Base-by-base conservation (phyloP, 1,140 invertebrate genomes). In the Chironomus tepperi region DNA sequence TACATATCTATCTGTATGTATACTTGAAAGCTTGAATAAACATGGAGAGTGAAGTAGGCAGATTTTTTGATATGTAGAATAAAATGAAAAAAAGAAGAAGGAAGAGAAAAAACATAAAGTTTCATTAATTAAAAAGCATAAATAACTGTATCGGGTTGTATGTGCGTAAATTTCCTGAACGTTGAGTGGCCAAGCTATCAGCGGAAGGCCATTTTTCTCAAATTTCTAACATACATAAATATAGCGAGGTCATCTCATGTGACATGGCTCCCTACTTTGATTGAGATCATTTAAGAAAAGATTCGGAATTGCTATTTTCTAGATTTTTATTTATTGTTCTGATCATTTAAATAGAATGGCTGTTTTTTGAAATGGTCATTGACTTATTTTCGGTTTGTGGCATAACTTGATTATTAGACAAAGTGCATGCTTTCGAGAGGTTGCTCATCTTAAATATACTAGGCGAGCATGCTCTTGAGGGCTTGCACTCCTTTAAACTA, bases 81-180 rank as follows among this genome's bases (percentile, higher is more conserved):
- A 21, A 16, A 19, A 70, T 9, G 65, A 9, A 21, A 7, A 19
- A 16, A 15, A 70, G 47, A 12, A 57, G 47, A 12, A 57, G 47
- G 3, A 57, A 57, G 47, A 47, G 43, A 57, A 57, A 47, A 70
- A 70, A 70, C 65, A 70, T 70, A 70, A 70, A 70, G n/a, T 70
- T 70, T 70, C 65, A 70, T 70, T 70, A 70, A 70, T 70, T 70
- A 70, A 70, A 70, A 70, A 70, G 65, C 65, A 70, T 70, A 70
- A 70, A 70, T 70, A 70, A 70, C 65, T 70, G 19, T 70, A 19
- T 18, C 16, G 19, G 65, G 19, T 70, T 18, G 16, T 70, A 16
- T 18, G 65, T 21, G 65, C 16, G 65, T 57, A 57, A n/a, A 57
- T 57, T 57, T 57, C n/a, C 47, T 47, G 43, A 9, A n/a, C 12